Conservation (phyloP, 1,140 invertebrate species). For the Oreohelix idahoensis region DNA sequence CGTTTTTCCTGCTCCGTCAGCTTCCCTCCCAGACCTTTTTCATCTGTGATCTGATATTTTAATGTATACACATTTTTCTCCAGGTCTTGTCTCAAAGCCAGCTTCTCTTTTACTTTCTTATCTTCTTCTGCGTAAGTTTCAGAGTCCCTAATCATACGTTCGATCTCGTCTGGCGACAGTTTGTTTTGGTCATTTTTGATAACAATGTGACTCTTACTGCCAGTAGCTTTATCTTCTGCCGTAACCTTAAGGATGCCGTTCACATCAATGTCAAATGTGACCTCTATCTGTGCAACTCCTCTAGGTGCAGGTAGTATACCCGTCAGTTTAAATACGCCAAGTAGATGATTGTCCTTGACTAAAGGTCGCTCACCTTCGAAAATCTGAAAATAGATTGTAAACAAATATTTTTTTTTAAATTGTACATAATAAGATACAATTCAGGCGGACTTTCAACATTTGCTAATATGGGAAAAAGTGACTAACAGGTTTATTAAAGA, state of each 20-base stretch:
- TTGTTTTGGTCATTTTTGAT: conserved; percentile 99
- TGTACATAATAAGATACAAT: too few species aligned
- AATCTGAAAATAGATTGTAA: conserved; percentile 78
- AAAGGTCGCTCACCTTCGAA: conserved; percentile 98
- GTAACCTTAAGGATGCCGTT: conserved; percentile 95
- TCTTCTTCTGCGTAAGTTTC: conserved; percentile 66
- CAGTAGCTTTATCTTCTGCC: conserved; percentile 98
- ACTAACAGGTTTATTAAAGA: too few species aligned
- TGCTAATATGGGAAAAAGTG: too few species aligned
- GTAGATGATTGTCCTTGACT: conserved; percentile 98
- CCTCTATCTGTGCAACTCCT: conserved; percentile 98
- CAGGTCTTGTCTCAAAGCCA: conserved; percentile 89
- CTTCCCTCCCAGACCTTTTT: conserved; percentile 97
- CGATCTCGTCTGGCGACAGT: conserved; percentile 96
- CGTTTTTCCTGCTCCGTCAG: conserved; percentile 91
- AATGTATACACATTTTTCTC: conserved; percentile 98
- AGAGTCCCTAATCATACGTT: conserved; percentile 89
- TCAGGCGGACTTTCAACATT: too few species aligned
- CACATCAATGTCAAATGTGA: conserved; percentile 99
- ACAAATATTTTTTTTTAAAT: too few species aligned
- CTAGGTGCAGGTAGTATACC: conserved; percentile 97
- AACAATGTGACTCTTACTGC: conserved; percentile 97
- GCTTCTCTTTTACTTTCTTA: conserved; percentile 84
- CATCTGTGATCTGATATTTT: conserved; percentile 97
- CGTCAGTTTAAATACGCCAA: conserved; percentile 98